Evolutionary conservation across 2,113 vertebrate genomes (phyloP), one percentile per base, ranked within the genome.

Genomic region (Nycticorax nycticorax): DNA sequence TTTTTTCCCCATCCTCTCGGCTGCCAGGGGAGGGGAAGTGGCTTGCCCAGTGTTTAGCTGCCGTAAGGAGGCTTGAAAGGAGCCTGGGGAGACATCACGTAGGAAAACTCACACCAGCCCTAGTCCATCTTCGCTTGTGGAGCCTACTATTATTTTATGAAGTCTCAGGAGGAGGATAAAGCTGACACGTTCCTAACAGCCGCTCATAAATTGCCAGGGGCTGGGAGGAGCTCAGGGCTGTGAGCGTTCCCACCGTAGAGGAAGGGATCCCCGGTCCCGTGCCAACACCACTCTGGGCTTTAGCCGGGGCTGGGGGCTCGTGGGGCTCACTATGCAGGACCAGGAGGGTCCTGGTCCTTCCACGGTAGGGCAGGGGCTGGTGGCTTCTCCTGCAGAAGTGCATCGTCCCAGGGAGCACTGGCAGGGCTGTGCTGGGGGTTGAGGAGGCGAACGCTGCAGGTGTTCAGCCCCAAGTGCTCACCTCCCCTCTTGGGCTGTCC

Each of bases 81-180:
- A 77, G 94, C 93, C 95, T 93, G 71, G 97, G 96, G 96, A 97
- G 86, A 87, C 84, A 93, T 97, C 92, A 75, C 41, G 8, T 26
- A 82, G 77, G 90, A 91, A 95, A 95, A 94, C 28, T 92, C 82
- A 75, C 74, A n/a, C 64, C 79, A 39, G 79, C 35, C n/a, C 74
- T 83, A 94, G 77, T 97, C 88, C 85, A 97, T 97, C 97, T 95
- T 94, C n/a, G 3, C 92, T 73, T 14, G 3, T 4, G 16, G 73
- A 96, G 68, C 88, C 87, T 62, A 57, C 93, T 77, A 69, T 95
- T 71, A 67, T 97, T 97, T 97, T 91, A 96, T 69, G 89, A 84
- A 62, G 91, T 93, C 97, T 86, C 97, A 4, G 53, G 97, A 91
- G 97, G 45, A 86, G 39, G 85, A 97, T 98, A 97, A 97, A 96